Percentiles rank a stretch among this genome's conserved stretches.
Conservation (phyloP, 2,888 invertebrate genomes). For the Enoplolaimus lenunculus region DNA sequence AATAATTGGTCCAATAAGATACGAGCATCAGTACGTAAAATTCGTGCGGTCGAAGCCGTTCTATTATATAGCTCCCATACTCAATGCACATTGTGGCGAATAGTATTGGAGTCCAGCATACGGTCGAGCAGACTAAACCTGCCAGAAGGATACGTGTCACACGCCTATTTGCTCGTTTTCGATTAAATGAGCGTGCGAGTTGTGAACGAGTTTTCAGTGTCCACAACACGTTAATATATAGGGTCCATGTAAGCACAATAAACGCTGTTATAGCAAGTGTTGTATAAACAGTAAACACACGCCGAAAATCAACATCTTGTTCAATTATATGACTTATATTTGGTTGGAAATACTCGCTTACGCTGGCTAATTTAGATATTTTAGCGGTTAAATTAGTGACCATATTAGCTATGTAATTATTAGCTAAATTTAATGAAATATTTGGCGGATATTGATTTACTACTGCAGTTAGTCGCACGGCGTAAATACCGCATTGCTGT, state of each 20-base stretch:
- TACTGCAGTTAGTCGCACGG: too few relatives aligned
- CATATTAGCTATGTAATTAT: background rate
- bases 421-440: background rate
- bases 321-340: too few relatives aligned
- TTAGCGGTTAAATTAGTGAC: background rate
- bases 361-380: too few relatives aligned
- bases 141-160: slow-evolving; percentile 10
- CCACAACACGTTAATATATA: background rate
- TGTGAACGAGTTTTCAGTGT: background rate
- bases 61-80: background rate
- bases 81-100: slow-evolving; percentile 4
- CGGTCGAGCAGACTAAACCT: background rate
- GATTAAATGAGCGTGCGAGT: background rate
- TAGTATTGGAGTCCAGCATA: slow-evolving; percentile 7
- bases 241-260: background rate
- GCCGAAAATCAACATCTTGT: background rate
- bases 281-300: background rate
- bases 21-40: slow-evolving; percentile 4
- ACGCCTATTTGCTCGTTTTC: background rate
- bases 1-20: slow-evolving; percentile 9
- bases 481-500: slow-evolving; percentile 10
- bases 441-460: background rate
- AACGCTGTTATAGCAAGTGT: background rate
- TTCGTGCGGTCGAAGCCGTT: background rate
- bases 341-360: background rate